phyloP scores from a whole-genome alignment of 2,888 invertebrate genomes.

The Odontocolon sp. region DNA sequence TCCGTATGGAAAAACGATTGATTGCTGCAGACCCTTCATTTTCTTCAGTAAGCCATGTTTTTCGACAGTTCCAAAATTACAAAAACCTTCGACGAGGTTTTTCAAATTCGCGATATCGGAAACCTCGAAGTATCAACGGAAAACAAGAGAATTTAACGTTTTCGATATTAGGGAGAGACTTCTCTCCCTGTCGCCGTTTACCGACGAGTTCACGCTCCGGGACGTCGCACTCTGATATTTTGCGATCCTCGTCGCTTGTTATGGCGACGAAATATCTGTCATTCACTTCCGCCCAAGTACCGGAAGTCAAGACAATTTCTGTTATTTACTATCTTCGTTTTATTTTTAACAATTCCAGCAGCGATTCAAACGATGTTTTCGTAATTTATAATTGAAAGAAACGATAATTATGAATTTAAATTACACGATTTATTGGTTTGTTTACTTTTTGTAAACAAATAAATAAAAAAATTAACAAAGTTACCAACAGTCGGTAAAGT shows the following conservation, averaged over 20 bases:
- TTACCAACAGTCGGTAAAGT: too few species aligned
- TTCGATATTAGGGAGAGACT: conserved; percentile 83
- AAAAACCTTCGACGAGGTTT: conserved; percentile 70
- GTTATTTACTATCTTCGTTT: background rate
- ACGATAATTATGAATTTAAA: too few species aligned
- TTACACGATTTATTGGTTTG: too few species aligned
- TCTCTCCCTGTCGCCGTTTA: conserved; percentile 82
- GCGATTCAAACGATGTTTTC: background rate
- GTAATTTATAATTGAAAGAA: too few species aligned
- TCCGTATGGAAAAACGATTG: conserved; percentile 88
- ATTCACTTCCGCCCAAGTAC: conserved; percentile 14
- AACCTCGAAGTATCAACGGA: background rate
- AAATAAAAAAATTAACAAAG: too few species aligned
- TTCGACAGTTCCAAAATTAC: conserved; percentile 80
- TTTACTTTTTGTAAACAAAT: too few species aligned
- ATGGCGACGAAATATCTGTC: conserved; percentile 53
- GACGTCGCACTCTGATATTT: conserved; percentile 46
- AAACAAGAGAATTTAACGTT: conserved; percentile 65
- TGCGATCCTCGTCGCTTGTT: conserved; percentile 53
- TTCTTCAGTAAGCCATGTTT: conserved; percentile 91
- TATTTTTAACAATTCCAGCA: background rate
- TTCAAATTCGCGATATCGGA: background rate
- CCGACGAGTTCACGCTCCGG: conserved; percentile 56
- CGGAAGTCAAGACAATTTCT: conserved; percentile 42
- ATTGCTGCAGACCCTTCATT: conserved; percentile 88